Evolutionary conservation across 2,113 vertebrate genomes (phyloP).

Genomic region (Petromus typicus): DNA sequence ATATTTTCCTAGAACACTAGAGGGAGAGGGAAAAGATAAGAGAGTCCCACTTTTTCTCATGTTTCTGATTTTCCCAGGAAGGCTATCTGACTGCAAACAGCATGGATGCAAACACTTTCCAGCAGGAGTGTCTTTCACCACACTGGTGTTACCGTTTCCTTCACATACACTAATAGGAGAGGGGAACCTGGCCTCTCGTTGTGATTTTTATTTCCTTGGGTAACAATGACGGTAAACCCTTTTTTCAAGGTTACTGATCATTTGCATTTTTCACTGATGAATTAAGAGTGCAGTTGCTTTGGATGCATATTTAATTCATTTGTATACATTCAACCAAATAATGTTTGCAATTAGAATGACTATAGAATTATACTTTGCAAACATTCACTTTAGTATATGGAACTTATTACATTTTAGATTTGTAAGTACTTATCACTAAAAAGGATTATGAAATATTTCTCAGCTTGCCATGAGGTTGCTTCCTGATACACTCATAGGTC

Average conservation of each 20-base stretch:
- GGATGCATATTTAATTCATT: neutral
- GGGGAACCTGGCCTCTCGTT: neutral
- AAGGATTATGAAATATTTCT: neutral
- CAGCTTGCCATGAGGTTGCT: neutral
- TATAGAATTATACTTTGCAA: conserved; percentile 6
- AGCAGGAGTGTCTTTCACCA: neutral
- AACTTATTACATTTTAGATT: neutral
- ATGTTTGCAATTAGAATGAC: conserved; percentile 1
- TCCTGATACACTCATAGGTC: neutral
- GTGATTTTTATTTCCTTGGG: conserved; percentile 51
- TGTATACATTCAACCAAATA: neutral
- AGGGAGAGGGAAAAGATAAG: neutral
- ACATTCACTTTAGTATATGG: neutral
- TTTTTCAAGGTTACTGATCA: neutral
- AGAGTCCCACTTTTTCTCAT: neutral
- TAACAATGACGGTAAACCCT: neutral
- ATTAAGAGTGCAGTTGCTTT: neutral
- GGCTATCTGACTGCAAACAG: neutral
- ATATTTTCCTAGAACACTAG: neutral
- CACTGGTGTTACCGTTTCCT: neutral
- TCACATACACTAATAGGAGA: neutral
- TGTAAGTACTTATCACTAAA: neutral
- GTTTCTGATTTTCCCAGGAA: neutral
- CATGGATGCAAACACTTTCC: neutral
- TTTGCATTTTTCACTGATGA: conserved; percentile 36